Conservation (phyloP, 2,113 vertebrate species). For the Echinops telfairi region DNA sequence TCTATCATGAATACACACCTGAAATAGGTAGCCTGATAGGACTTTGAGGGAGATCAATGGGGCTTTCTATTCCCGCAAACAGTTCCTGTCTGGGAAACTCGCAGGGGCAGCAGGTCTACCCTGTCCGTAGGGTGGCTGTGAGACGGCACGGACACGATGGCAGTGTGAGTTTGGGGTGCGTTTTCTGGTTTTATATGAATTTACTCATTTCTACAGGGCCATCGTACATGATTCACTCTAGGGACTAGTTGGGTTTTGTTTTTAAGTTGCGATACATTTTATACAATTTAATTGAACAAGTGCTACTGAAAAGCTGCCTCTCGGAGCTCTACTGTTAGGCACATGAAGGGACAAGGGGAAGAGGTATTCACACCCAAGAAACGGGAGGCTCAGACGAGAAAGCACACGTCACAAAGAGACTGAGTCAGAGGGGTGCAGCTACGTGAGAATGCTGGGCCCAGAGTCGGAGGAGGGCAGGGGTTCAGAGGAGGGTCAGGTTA, state of each 20-base stretch:
- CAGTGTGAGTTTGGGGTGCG: no score
- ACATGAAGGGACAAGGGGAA: neutral
- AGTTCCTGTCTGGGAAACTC: no score
- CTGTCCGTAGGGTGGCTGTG: no score
- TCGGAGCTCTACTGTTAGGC: neutral
- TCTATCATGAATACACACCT: neutral
- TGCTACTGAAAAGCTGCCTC: constrained; percentile 3
- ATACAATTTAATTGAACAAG: constrained; percentile 45
- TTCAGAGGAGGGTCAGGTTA: neutral
- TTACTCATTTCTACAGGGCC: no score
- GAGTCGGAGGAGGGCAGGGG: neutral
- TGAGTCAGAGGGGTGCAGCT: neutral
- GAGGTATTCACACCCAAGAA: neutral
- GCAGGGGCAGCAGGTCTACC: no score
- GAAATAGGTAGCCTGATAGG: neutral
- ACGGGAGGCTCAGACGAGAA: neutral
- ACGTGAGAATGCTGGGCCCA: neutral
- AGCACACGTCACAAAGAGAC: neutral
- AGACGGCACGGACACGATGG: no score
- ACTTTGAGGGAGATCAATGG: no score
- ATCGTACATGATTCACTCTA: neutral
- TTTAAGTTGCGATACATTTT: constrained; percentile 57
- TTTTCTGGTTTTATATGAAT: no score
- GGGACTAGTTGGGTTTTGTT: constrained; percentile 32
- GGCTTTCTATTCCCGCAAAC: no score